A percentile compares a stretch with the other conserved stretches of the same genome.
phyloP scores from a whole-genome alignment of 2,888 invertebrate species.

The Tupiocoris notatus region DNA sequence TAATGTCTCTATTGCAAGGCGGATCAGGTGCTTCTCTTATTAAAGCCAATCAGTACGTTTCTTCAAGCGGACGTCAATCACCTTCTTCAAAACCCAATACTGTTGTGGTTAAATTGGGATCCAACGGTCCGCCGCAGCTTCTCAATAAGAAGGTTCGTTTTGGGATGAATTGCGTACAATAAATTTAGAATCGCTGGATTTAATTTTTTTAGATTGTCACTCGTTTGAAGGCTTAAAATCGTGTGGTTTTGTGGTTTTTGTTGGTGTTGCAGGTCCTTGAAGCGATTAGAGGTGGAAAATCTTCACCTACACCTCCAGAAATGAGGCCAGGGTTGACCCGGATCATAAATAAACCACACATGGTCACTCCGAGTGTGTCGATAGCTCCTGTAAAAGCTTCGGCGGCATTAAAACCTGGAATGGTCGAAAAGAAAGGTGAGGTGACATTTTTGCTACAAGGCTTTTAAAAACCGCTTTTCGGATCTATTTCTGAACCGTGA shows the following conservation, averaged over 20 bases:
- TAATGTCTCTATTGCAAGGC: conserved; percentile 70
- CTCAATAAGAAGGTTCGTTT: conserved; percentile 49
- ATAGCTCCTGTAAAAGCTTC: conserved; percentile 55
- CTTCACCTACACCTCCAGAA: conserved; percentile 44
- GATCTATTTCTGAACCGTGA: too few relatives aligned
- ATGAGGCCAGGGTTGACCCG: conserved; percentile 47
- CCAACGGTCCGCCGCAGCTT: conserved; percentile 50
- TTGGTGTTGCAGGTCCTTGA: conserved; percentile 49
- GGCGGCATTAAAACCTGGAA: background rate
- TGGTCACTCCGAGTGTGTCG: conserved; percentile 58
- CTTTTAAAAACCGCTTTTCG: too few relatives aligned
- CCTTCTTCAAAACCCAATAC: conserved; percentile 49
- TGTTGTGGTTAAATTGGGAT: conserved; percentile 50
- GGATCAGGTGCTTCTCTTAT: conserved; percentile 54
- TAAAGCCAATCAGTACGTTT: conserved; percentile 47
- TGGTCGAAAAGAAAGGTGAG: conserved; percentile 44
- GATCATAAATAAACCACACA: conserved; percentile 52
- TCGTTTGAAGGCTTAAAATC: too few relatives aligned
- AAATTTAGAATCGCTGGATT: too few relatives aligned
- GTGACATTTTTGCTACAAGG: too few relatives aligned
- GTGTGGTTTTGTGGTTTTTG: background rate
- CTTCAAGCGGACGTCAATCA: conserved; percentile 43
- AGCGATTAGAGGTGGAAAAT: conserved; percentile 51
- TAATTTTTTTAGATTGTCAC: too few relatives aligned
- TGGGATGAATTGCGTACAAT: too few relatives aligned